A percentile compares a stretch with the other conserved stretches of the same genome.
Evolutionary conservation across 1,140 invertebrate species (phyloP).

Genomic region (Pseudoatta argentina): DNA sequence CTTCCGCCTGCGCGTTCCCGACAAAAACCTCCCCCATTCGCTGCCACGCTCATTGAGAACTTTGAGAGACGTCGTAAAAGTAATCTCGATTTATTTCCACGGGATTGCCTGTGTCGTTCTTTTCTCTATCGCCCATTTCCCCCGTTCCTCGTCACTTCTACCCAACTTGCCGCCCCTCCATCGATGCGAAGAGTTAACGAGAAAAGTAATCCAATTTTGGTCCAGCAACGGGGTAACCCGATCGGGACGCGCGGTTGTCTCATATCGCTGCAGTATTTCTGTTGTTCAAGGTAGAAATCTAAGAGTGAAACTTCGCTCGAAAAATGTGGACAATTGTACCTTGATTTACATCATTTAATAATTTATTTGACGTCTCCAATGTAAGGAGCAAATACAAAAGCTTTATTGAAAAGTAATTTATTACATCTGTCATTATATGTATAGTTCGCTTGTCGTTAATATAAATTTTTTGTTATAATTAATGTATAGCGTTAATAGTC

Average conservation of each 20-base stretch:
- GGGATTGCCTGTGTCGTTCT: conserved; percentile 64
- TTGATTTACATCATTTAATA: conserved; percentile 3
- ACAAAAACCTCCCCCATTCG: not conserved
- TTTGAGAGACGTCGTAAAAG: conserved; percentile 76
- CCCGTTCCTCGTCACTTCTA: not conserved
- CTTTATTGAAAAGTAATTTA: not conserved
- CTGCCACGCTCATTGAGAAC: conserved; percentile 60
- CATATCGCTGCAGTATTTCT: conserved; percentile 14
- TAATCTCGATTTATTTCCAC: conserved; percentile 76
- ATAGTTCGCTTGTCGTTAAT: not conserved
- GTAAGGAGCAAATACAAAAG: not conserved
- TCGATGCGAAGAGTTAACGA: conserved; percentile 66
- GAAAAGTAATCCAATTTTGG: conserved; percentile 68
- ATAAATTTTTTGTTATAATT: not conserved
- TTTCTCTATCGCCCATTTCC: conserved; percentile 15
- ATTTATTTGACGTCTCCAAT: not conserved
- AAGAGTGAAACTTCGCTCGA: not conserved
- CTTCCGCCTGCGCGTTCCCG: not conserved
- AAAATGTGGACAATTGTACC: not conserved
- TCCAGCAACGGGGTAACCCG: conserved; percentile 39
- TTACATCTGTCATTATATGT: not conserved
- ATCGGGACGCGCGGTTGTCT: conserved; percentile 25
- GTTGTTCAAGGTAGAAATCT: not conserved
- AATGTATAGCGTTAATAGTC: not conserved
- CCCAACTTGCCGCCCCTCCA: not conserved